A percentile compares a stretch with the other conserved stretches of the same genome.
These are phyloP conservation scores for Lapara coniferarum DNA, from an alignment of 2,888 invertebrate genomes.

Conservation along the genomic window DNA sequence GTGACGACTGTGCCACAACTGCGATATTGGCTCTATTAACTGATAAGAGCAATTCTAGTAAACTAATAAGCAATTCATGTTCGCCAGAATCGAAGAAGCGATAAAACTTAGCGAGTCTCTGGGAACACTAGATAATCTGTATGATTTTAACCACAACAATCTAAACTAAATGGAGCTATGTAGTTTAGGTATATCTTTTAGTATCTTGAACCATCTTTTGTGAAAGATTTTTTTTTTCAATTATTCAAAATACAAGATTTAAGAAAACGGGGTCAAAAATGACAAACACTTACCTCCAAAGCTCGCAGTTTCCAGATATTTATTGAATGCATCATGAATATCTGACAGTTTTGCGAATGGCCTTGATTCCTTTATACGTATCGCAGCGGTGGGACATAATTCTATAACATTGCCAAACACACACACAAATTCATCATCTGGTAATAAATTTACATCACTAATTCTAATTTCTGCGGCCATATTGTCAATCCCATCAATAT, in stretches of 20 bases:
- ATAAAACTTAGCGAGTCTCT: no score
- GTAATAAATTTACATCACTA: slow-evolving; percentile 80
- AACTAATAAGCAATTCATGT: no score
- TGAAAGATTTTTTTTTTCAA: no score
- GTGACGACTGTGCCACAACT: no score
- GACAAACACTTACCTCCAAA: slow-evolving; percentile 70
- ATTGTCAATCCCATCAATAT: slow-evolving; percentile 4
- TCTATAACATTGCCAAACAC: slow-evolving; percentile 86
- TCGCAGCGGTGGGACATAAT: slow-evolving; percentile 81
- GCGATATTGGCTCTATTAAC: no score
- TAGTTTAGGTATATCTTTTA: no score
- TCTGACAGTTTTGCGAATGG: slow-evolving; percentile 78
- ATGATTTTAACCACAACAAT: no score
- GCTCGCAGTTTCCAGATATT: slow-evolving; percentile 81
- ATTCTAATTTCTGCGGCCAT: slow-evolving; percentile 57
- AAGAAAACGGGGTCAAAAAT: not conserved
- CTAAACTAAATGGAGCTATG: no score
- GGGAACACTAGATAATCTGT: no score
- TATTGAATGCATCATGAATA: slow-evolving; percentile 78
- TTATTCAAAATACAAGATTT: not conserved
- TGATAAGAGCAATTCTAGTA: no score
- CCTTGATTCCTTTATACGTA: slow-evolving; percentile 68
- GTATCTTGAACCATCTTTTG: no score
- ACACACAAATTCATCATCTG: slow-evolving; percentile 79
- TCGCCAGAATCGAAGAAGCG: no score